These are phyloP conservation scores for Leptodactylus fallax DNA, from an alignment of 2,797 vertebrate species.

Conservation along the genomic window DNA sequence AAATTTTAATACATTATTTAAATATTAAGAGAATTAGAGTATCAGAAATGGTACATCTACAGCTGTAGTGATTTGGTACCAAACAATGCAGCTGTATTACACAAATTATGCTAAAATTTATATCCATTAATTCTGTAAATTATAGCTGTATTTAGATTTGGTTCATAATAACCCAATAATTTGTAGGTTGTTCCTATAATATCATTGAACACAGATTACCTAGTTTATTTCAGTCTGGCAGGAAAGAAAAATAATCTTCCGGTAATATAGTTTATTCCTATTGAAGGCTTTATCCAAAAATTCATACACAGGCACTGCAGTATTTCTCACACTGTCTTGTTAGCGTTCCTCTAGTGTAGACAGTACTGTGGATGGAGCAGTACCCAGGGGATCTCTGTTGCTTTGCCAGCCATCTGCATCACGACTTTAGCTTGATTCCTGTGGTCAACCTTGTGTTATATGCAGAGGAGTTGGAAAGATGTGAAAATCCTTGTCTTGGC, in stretches of 20 bases:
- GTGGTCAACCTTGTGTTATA: conserved; percentile 61
- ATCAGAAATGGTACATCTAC: conserved; percentile 78
- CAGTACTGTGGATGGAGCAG: conserved; percentile 52
- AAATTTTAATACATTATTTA: conserved; percentile 92
- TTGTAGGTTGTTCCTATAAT: conserved; percentile 21
- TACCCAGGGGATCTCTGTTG: conserved; percentile 57
- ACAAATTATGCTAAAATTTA: conserved; percentile 21
- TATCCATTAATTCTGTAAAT: conserved; percentile 16
- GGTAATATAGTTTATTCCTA: conserved; percentile 47
- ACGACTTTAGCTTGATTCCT: conserved; percentile 58
- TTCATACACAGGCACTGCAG: conserved; percentile 34
- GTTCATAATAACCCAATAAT: neutral
- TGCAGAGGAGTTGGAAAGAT: conserved; percentile 60
- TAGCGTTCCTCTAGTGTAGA: conserved; percentile 56
- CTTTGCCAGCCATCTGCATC: conserved; percentile 62
- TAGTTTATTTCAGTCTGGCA: neutral
- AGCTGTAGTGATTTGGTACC: conserved; percentile 73
- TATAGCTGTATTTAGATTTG: conserved; percentile 11
- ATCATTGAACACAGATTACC: neutral
- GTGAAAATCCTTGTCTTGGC: conserved; percentile 60
- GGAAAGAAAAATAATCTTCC: conserved; percentile 32
- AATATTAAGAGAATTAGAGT: conserved; percentile 87
- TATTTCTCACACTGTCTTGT: conserved; percentile 59
- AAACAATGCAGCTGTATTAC: conserved; percentile 49
- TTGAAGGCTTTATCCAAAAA: conserved; percentile 47